These are phyloP conservation scores for Anarhynchus alexandrinus DNA, from an alignment of 2,113 vertebrate species.

Conservation along the genomic window DNA sequence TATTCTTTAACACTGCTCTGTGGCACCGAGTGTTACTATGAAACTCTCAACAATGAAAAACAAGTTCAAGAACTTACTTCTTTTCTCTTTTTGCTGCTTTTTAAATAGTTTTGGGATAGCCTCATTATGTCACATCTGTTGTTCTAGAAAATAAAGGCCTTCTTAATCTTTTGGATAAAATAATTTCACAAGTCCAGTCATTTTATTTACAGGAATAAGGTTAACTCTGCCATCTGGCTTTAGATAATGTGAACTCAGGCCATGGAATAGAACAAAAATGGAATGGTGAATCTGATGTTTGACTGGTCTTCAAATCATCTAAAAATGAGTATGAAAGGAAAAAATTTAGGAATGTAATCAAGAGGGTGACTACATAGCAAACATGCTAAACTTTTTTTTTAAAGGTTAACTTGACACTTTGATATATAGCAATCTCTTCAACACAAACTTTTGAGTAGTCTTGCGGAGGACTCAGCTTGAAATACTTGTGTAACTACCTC, in stretches of 20 bases:
- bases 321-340: background rate
- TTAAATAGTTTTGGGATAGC: background rate
- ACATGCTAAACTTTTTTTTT: accelerated
- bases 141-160: background rate
- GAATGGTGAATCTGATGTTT: background rate
- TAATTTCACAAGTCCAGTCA: background rate
- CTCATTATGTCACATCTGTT: background rate
- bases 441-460: background rate
- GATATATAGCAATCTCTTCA: background rate
- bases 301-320: background rate
- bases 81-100: background rate
- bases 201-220: background rate
- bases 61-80: background rate
- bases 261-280: accelerated
- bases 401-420: background rate
- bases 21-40: background rate
- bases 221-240: background rate
- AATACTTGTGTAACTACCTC: background rate
- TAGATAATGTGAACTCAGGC: accelerated
- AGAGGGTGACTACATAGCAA: background rate
- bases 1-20: background rate
- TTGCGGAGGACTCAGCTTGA: background rate
- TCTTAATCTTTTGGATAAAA: background rate
- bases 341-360: background rate
- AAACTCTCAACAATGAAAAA: background rate